Conservation (phyloP, 2,888 invertebrate genomes). For the Mycalesis mineus region DNA sequence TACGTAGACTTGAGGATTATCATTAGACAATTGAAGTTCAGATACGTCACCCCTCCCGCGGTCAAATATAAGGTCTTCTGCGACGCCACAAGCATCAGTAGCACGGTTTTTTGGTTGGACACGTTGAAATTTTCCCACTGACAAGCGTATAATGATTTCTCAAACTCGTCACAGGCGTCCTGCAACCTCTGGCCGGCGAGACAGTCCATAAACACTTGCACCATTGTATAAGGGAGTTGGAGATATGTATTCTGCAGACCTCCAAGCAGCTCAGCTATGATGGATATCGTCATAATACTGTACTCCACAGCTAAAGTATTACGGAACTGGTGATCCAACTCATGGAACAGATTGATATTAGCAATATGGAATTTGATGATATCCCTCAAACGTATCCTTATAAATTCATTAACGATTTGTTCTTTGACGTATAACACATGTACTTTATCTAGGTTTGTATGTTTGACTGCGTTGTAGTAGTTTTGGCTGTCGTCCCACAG, state of each 20-base stretch:
- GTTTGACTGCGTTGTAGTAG: constrained; percentile 8
- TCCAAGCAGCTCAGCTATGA: constrained; percentile 47
- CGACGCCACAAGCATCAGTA: constrained; percentile 44
- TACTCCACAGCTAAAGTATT: constrained; percentile 44
- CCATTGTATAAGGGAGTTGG: constrained; percentile 43
- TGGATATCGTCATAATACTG: constrained; percentile 36
- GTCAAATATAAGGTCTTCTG: constrained; percentile 48
- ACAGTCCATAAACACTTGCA: constrained; percentile 49
- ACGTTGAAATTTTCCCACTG: constrained; percentile 25
- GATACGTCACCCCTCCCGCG: constrained; percentile 45
- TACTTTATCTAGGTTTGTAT: background rate
- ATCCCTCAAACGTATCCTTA: constrained; percentile 27
- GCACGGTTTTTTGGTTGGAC: constrained; percentile 17
- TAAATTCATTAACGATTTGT: background rate
- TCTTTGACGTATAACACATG: background rate
- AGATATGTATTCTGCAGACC: constrained; percentile 48
- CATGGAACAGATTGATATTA: constrained; percentile 33
- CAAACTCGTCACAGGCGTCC: constrained; percentile 45
- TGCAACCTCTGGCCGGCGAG: constrained; percentile 47
- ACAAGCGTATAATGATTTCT: constrained; percentile 45
- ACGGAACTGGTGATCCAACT: constrained; percentile 38
- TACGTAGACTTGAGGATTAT: constrained; percentile 44
- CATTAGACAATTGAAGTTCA: constrained; percentile 46
- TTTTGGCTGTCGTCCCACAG: constrained; percentile 38
- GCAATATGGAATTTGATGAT: constrained; percentile 40